Percentiles rank a stretch among this genome's conserved stretches.
Conservation (phyloP, 2,113 vertebrate species). For the Oreochromis spilurus region DNA sequence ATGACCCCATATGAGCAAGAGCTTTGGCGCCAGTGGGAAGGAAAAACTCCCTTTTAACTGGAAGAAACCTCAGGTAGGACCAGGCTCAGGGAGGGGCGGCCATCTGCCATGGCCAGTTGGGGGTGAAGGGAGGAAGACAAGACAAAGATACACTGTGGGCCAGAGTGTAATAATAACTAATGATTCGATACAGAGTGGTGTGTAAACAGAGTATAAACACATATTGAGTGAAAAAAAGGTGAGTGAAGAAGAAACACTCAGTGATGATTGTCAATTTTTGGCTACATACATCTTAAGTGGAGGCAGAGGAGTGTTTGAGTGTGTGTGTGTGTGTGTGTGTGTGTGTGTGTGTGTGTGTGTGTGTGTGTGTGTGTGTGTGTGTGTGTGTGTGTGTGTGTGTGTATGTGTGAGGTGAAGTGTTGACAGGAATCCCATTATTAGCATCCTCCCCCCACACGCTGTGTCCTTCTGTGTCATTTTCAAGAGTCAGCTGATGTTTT, state of each 20-base stretch:
- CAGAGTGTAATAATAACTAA: background rate
- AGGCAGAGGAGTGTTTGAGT: background rate
- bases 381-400: background rate
- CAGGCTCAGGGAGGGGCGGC: background rate
- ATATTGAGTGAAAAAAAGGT: background rate
- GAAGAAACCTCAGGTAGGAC: background rate
- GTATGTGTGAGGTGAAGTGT: background rate
- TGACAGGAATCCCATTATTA: slow-evolving; percentile 42
- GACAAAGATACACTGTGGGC: background rate
- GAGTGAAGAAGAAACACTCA: background rate
- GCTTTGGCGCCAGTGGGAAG: background rate
- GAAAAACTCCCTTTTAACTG: background rate
- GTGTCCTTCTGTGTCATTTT: slow-evolving; percentile 16
- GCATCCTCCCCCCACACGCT: background rate
- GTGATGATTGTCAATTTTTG: background rate
- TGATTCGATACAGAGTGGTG: background rate
- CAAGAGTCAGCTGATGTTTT: slow-evolving; percentile 22
- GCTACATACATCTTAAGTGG: background rate
- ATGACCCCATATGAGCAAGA: background rate
- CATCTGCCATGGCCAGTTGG: background rate
- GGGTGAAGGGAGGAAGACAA: background rate
- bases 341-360: background rate
- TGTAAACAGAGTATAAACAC: background rate
- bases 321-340: background rate
- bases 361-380: background rate